A percentile compares a stretch with the other conserved stretches of the same genome.
Evolutionary conservation across 2,888 invertebrate species (phyloP).

Genomic region (Hanleya hanleyi): DNA sequence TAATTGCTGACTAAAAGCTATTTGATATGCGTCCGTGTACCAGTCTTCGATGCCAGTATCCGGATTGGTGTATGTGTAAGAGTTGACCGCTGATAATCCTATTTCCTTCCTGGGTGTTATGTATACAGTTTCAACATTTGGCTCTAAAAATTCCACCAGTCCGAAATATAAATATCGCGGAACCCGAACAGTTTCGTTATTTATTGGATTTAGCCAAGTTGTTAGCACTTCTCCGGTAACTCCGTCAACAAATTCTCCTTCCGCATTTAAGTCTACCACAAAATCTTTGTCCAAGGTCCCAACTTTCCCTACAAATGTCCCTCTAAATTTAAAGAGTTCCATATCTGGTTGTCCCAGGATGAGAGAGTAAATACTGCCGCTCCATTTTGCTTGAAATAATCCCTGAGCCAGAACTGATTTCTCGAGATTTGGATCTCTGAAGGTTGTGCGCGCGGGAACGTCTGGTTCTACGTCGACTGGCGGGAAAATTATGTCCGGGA

Average conservation of each 20-base stretch:
- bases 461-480: too few relatives aligned
- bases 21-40: too few relatives aligned
- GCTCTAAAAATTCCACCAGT: too few relatives aligned
- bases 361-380: slow-evolving; percentile 39
- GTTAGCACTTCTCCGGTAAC: slow-evolving; percentile 19
- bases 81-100: too few relatives aligned
- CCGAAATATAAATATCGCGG: not conserved
- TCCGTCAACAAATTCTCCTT: slow-evolving; percentile 15
- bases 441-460: slow-evolving; percentile 4
- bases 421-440: slow-evolving; percentile 33
- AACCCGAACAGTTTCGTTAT: slow-evolving; percentile 24
- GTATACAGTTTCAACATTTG: too few relatives aligned
- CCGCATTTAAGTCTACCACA: not conserved
- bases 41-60: too few relatives aligned
- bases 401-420: slow-evolving; percentile 18
- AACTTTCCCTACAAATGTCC: slow-evolving; percentile 10
- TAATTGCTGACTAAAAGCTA: too few relatives aligned
- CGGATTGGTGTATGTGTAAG: too few relatives aligned
- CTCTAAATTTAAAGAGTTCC: slow-evolving; percentile 29
- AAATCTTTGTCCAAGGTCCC: not conserved
- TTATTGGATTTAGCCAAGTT: slow-evolving; percentile 38
- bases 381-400: slow-evolving; percentile 18
- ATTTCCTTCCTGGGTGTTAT: too few relatives aligned
- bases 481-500: slow-evolving; percentile 41
- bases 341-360: slow-evolving; percentile 33